phyloP scores from a whole-genome alignment of 2,888 invertebrate genomes.

The Trichopoda pennipes region DNA sequence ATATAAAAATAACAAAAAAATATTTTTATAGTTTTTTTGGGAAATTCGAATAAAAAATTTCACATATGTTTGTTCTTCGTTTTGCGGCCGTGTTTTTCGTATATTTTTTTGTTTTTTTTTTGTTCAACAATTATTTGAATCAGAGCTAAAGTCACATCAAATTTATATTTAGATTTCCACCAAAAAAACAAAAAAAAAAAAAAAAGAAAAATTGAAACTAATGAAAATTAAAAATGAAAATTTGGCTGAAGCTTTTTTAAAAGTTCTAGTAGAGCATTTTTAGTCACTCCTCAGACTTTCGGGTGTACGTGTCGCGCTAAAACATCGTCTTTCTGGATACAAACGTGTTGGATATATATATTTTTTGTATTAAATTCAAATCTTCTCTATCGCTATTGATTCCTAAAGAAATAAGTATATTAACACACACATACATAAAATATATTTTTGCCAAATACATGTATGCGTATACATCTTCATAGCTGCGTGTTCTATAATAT shows the following conservation, averaged over 20 bases:
- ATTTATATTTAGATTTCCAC: constrained; percentile 67
- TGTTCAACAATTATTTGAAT: constrained; percentile 49
- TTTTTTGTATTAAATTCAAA: constrained; percentile 45
- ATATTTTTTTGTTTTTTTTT: neutral
- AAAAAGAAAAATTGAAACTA: constrained; percentile 40
- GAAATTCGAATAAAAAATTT: constrained; percentile 1
- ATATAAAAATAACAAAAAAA: constrained; percentile 18
- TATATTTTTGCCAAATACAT: constrained; percentile 39
- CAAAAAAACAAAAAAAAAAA: too few species aligned
- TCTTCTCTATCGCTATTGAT: constrained; percentile 21
- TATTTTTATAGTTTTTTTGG: neutral
- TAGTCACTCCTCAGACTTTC: constrained; percentile 77
- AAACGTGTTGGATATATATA: constrained; percentile 69
- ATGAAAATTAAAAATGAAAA: constrained; percentile 43
- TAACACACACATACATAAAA: constrained; percentile 10
- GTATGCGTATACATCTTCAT: too few species aligned
- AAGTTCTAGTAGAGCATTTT: constrained; percentile 68
- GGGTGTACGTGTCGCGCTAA: constrained; percentile 77
- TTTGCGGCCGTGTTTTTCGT: constrained; percentile 43
- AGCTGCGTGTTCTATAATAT: neutral
- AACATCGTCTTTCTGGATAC: constrained; percentile 64
- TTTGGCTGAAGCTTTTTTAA: constrained; percentile 59
- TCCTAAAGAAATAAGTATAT: constrained; percentile 31
- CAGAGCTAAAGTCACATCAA: constrained; percentile 64
- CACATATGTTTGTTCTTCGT: constrained; percentile 39